phyloP scores from a whole-genome alignment of 2,113 vertebrate genomes.

The Orthonyx spaldingii region DNA sequence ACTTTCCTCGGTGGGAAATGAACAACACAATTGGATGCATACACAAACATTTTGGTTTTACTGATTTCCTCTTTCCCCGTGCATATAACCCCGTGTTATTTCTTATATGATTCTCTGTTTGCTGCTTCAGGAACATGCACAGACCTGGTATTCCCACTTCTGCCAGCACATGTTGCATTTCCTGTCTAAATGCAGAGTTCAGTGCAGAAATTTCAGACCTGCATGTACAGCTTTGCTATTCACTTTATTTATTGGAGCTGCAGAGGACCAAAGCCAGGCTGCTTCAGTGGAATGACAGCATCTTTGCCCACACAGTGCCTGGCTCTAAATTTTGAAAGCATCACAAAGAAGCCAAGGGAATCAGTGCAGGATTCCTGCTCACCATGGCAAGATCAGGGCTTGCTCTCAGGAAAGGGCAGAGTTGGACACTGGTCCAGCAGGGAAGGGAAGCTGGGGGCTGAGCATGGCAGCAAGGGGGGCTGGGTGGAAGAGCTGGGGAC shows the following conservation, averaged over 20 bases:
- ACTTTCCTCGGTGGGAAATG: background rate
- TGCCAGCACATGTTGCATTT: background rate
- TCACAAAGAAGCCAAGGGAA: background rate
- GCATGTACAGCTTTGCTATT: background rate
- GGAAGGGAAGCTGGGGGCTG: background rate
- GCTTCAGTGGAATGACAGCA: background rate
- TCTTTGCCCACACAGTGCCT: background rate
- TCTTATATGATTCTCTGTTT: background rate
- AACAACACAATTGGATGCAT: background rate
- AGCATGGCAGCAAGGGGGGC: background rate
- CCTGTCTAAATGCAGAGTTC: background rate
- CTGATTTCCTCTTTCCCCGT: background rate
- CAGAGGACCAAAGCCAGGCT: background rate
- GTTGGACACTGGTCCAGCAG: background rate
- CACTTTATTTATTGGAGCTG: background rate
- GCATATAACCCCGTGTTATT: background rate
- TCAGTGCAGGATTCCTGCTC: background rate
- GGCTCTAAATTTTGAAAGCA: background rate
- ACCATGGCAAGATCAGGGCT: rapidly evolving
- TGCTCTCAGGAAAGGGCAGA: background rate
- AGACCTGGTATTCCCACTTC: background rate
- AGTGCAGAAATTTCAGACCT: background rate
- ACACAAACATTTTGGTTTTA: background rate
- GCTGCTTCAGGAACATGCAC: background rate
- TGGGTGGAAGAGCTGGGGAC: background rate